Evolutionary conservation across 2,797 vertebrate species (phyloP).

Genomic region (Poeciliopsis paucimaculata): DNA sequence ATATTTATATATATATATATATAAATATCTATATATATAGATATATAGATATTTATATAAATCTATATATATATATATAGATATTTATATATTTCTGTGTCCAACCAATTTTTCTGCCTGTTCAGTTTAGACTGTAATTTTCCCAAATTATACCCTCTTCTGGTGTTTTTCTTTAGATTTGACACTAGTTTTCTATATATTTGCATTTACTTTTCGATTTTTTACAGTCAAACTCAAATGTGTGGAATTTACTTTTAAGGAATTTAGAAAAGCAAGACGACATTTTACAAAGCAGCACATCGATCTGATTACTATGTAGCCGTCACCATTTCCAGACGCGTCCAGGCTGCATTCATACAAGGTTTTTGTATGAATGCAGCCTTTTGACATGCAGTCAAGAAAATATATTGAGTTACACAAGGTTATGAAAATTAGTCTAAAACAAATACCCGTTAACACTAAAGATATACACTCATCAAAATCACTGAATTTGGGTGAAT

Average conservation of each 20-base stretch:
- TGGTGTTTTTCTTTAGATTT: background rate
- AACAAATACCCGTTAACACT: background rate
- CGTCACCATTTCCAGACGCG: background rate
- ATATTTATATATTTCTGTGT: background rate
- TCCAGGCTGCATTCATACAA: background rate
- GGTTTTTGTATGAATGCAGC: too few species aligned
- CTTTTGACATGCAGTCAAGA: background rate
- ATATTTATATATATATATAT: background rate
- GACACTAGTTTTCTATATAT: background rate
- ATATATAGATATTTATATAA: too few species aligned
- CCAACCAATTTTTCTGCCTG: background rate
- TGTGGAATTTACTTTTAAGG: too few species aligned
- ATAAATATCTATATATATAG: too few species aligned
- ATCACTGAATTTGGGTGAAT: background rate
- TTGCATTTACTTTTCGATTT: background rate
- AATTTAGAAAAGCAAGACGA: background rate
- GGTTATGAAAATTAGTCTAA: background rate
- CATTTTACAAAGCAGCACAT: background rate
- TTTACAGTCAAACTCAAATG: background rate
- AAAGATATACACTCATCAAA: background rate
- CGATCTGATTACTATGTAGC: background rate
- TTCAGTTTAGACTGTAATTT: constrained; percentile 6
- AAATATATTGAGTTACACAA: background rate
- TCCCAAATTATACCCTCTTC: background rate
- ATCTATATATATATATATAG: background rate